A percentile compares a stretch with the other conserved stretches of the same genome.
These are phyloP conservation scores for Tetheella fluctuosa DNA, from an alignment of 2,888 invertebrate genomes.

Conservation along the genomic window DNA sequence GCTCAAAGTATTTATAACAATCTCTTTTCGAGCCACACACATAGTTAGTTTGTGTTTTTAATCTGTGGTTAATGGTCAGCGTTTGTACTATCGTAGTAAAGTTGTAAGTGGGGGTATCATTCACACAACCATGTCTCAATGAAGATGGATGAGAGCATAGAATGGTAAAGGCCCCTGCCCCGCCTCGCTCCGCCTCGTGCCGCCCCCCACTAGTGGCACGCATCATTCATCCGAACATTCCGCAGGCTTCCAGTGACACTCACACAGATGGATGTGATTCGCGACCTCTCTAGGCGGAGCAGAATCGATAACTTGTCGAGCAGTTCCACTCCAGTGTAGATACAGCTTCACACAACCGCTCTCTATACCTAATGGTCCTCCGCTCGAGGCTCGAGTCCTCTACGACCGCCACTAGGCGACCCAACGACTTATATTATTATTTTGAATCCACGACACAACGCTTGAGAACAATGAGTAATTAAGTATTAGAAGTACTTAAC, in stretches of 20 bases:
- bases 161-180: not conserved
- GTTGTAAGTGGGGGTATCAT: not conserved
- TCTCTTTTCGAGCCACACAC: not conserved
- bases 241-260: not conserved
- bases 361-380: not conserved
- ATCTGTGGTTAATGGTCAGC: not conserved
- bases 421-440: not conserved
- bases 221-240: slow-evolving; percentile 2
- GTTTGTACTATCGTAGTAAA: not conserved
- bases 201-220: not conserved
- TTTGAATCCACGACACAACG: not conserved
- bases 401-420: not conserved
- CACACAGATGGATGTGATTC: not conserved
- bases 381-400: not conserved
- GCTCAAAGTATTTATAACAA: not conserved
- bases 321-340: not conserved
- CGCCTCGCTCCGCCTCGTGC: not conserved
- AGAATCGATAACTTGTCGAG: not conserved
- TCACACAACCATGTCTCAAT: slow-evolving; percentile 1
- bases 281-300: not conserved
- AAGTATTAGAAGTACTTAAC: not conserved
- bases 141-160: not conserved
- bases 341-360: not conserved
- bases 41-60: not conserved
- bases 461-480: not conserved